These are phyloP conservation scores for Melopsittacus undulatus DNA, from an alignment of 2,797 vertebrate genomes.

Conservation along the genomic window DNA sequence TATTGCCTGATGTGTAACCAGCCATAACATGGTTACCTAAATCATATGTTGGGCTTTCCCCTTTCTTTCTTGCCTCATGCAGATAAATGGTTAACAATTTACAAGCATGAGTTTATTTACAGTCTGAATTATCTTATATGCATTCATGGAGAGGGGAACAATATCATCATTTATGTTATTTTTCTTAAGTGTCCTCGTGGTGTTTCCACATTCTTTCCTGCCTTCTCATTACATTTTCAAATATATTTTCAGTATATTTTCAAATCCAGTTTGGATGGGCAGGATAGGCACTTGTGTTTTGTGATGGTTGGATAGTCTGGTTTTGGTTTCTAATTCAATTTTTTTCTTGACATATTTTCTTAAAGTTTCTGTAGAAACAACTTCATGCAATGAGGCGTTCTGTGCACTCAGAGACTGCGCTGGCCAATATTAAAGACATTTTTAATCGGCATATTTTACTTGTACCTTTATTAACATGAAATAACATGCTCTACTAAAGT, in stretches of 20 bases:
- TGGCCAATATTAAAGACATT: not conserved
- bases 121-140: not conserved
- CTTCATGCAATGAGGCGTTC: not conserved
- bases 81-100: not conserved
- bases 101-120: not conserved
- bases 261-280: not conserved
- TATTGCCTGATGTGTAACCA: not conserved
- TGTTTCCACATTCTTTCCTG: not conserved
- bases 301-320: not conserved
- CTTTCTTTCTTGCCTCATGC: not conserved
- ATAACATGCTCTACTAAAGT: not conserved
- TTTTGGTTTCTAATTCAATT: not conserved
- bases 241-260: not conserved
- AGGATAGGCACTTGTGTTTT: not conserved
- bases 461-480: not conserved
- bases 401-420: not conserved
- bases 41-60: not conserved
- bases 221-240: not conserved
- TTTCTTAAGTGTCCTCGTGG: not conserved
- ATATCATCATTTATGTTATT: not conserved
- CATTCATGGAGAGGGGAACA: not conserved
- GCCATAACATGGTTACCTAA: not conserved
- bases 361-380: not conserved
- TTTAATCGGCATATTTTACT: not conserved
- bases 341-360: not conserved